Base-by-base conservation (phyloP, 2,888 invertebrate genomes). In the Dasysyrphus tricinctus region DNA sequence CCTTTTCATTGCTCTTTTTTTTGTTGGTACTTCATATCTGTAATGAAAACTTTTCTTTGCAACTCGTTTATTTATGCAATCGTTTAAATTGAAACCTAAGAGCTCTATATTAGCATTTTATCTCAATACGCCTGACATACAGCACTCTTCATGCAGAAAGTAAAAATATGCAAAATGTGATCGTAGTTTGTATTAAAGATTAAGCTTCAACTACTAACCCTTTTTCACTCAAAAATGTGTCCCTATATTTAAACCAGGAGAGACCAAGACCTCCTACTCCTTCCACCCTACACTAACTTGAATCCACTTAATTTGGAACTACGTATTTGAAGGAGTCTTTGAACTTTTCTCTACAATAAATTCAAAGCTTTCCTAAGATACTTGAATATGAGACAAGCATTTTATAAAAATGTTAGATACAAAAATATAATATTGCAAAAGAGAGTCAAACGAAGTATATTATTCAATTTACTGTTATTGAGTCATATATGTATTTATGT, bases 281-380 rank as follows among this genome's bases (percentile, higher is more conserved):
- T n/a, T 37, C 12, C n/a, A 16, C n/a, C 65, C 34, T 51, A 7
- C 32, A n/a, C 63, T 54, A 19, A 19, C 63, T 54, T 32, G 12
- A 63, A 63, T 75, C 56, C 47, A 75, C 69, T 80, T 51, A 72
- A 79, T 80, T 84, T 84, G 63, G 75, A 65, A 83, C 70, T 83
- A 75, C 63, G 16, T 83, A 75, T 85, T 73, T 72, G 34, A 73
- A 56, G 56, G 63, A 80, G 80, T 77, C 77, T 85, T 85, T 85
- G 85, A 85, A 85, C 85, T 85, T 85, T 83, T 78, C 74, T 78
- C 76, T 77, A 80, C 80, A 85, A 80, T 80, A 51, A 73, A 70
- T 59, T 42, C 16, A 80, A 85, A 85, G 85, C 85, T 85, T 80
- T 74, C 47, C 49, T 56, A 61, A 80, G 59, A 72, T 61, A 11